Percentiles rank a stretch among this genome's conserved stretches.
These are phyloP conservation scores for Clarias laeviceps DNA, from an alignment of 2,797 vertebrate genomes.

Conservation along the genomic window DNA sequence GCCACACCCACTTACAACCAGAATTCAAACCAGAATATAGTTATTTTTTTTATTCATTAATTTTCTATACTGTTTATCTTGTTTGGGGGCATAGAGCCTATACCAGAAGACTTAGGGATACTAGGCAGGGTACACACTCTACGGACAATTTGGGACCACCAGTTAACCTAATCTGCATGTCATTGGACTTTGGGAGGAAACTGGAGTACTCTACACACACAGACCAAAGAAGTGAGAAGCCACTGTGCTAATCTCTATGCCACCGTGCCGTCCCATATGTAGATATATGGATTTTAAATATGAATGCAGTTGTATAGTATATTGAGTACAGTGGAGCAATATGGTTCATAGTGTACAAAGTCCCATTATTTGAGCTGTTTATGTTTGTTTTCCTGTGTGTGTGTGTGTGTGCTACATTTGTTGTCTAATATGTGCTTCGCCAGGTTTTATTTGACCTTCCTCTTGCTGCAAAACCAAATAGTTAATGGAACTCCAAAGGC, in stretches of 20 bases:
- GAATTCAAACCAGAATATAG: too few relatives aligned
- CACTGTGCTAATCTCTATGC: too few relatives aligned
- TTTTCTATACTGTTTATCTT: too few relatives aligned
- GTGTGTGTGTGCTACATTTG: neutral
- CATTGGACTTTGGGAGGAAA: too few relatives aligned
- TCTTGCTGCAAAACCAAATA: conserved; percentile 57
- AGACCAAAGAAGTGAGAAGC: too few relatives aligned
- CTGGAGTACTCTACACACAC: too few relatives aligned
- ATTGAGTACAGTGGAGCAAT: neutral
- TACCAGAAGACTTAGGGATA: too few relatives aligned
- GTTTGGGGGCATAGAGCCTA: too few relatives aligned
- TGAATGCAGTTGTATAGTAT: neutral
- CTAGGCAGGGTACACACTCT: too few relatives aligned
- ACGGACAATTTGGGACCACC: too few relatives aligned
- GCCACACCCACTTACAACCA: neutral
- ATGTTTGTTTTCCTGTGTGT: neutral
- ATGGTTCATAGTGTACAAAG: neutral
- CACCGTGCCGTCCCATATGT: neutral
- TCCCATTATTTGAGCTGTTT: neutral
- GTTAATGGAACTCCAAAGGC: conserved; percentile 70
- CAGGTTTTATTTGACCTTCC: conserved; percentile 68
- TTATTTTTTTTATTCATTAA: too few relatives aligned
- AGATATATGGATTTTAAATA: neutral
- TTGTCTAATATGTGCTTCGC: conserved; percentile 53
- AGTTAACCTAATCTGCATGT: too few relatives aligned